Base-by-base conservation (phyloP, 2,888 invertebrate species). In the Pristionchus mayeri region DNA sequence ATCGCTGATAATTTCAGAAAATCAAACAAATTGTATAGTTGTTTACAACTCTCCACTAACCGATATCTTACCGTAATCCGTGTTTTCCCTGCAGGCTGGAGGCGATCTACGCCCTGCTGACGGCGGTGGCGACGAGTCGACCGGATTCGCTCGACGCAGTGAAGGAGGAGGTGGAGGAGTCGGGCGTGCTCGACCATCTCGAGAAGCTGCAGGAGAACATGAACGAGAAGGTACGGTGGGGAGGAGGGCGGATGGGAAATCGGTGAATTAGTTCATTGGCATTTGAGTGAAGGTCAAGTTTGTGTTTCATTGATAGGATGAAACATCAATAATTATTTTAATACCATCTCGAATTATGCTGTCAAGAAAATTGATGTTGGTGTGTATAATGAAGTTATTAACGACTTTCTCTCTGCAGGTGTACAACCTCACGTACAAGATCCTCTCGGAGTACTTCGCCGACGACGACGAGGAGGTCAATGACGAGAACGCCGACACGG, bases 101-200 rank as follows among this genome's bases (percentile, higher is more conserved):
- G 63, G 86, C 88, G 24, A 60, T 90, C 54, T 88, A 88, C 86
- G 80, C 87, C 16, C 67, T 88, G 27, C 78, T 90, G 71, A 83
- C 83, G 30, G 87, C 86, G 16, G 88, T 88, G 37, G 80, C 86
- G 34, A 85, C 85, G 82, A 88, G 89, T 37, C 86, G 86, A 54
- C 86, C 89, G 11, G 85, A 87, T 18, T 48, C 86, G 16, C 94
- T 95, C 1, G 96, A 97, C 9, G 94, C 95, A 24, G 94, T 97
- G 0, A 96, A 96, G 84, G 93, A 96, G 44, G 95, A 95, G 94
- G 95, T 98, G 81, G 98, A 98, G 93, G 97, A 98, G 93, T 95
- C 95, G 86, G 97, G 96, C 0, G 94, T 94, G 2, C 89, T 95
- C 11, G 94, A 94, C 88, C 93, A 93, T 85, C 93, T 94, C 84